Evolutionary conservation across 2,113 vertebrate species (phyloP).

Genomic region (Panthera tigris): DNA sequence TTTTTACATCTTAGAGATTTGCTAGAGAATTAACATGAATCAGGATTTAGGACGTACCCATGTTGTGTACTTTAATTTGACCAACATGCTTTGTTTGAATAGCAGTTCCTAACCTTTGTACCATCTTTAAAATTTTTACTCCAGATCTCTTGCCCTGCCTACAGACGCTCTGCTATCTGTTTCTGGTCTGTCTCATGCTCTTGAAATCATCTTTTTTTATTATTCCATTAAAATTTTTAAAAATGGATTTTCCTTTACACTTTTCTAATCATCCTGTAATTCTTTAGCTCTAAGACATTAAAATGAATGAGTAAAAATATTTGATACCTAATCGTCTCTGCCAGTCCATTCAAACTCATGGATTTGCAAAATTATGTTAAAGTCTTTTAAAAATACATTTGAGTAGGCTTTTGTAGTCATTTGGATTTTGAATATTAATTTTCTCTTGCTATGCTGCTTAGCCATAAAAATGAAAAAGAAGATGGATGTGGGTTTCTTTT

Average conservation of each 20-base stretch:
- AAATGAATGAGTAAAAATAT: constrained; percentile 76
- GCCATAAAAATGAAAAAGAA: constrained; percentile 57
- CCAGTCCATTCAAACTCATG: constrained; percentile 66
- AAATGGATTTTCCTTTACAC: constrained; percentile 67
- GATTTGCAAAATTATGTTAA: constrained; percentile 74
- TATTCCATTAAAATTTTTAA: constrained; percentile 66
- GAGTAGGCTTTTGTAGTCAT: constrained; percentile 71
- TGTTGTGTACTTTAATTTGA: background rate
- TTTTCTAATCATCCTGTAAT: constrained; percentile 73
- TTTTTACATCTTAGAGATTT: background rate
- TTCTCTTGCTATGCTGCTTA: constrained; percentile 58
- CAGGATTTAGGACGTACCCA: background rate
- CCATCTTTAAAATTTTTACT: background rate
- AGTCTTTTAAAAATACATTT: constrained; percentile 73
- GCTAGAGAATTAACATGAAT: constrained; percentile 38
- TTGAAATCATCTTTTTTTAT: constrained; percentile 68
- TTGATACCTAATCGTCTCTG: constrained; percentile 67
- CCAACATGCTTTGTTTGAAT: background rate
- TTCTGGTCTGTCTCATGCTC: constrained; percentile 45
- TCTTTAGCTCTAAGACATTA: constrained; percentile 71
- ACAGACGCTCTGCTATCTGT: background rate
- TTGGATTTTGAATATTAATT: constrained; percentile 77
- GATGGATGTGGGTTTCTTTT: constrained; percentile 60
- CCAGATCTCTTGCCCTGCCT: constrained; percentile 2
- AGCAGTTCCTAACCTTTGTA: background rate